Percentiles rank a stretch among this genome's conserved stretches.
Conservation (phyloP, 2,797 vertebrate genomes). For the Sorex maritimensis region DNA sequence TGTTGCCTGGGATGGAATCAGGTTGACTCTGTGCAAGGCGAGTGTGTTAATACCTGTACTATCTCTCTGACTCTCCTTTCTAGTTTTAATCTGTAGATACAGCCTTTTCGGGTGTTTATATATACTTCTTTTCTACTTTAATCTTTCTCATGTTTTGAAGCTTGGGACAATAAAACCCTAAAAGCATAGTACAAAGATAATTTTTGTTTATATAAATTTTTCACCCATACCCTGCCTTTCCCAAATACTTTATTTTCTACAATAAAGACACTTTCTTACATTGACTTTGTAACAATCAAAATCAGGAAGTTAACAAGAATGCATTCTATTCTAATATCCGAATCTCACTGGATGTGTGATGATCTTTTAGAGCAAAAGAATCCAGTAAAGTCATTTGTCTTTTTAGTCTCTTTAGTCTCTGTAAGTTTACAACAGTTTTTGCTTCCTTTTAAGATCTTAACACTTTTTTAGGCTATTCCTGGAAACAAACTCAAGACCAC, state of each 20-base stretch:
- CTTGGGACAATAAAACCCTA: constrained; percentile 32
- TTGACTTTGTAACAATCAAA: constrained; percentile 21
- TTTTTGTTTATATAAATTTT: constrained; percentile 46
- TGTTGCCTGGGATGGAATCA: too few species aligned
- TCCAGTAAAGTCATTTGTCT: constrained; percentile 32
- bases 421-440: constrained; percentile 34
- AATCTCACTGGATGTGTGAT: neutral
- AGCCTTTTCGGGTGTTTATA: constrained; percentile 2
- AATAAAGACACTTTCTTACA: constrained; percentile 10
- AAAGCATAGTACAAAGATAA: neutral
- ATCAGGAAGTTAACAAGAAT: constrained; percentile 49
- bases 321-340: constrained; percentile 2
- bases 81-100: neutral
- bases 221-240: neutral
- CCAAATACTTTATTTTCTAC: constrained; percentile 61
- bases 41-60: too few species aligned
- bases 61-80: neutral
- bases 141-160: constrained; percentile 59
- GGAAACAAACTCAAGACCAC: too few species aligned
- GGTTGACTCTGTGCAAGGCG: too few species aligned
- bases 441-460: constrained; percentile 27
- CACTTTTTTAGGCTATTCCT: neutral
- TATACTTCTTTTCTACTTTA: neutral
- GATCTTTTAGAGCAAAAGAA: constrained; percentile 43
- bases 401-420: neutral